Base-by-base conservation (phyloP, 2,888 invertebrate genomes). In the Drosophila conformis region DNA sequence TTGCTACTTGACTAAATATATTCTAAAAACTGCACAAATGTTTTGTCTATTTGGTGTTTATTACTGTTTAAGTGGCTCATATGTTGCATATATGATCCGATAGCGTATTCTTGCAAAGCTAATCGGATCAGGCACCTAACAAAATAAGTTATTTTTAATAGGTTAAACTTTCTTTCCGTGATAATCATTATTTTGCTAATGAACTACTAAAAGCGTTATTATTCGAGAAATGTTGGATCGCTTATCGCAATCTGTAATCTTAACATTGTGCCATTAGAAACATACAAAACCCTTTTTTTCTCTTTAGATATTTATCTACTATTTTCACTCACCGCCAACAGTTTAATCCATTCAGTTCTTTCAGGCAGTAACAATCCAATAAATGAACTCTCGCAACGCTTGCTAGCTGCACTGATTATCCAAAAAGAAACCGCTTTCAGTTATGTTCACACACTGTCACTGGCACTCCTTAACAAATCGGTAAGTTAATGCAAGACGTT, bases 1-100 rank as follows among this genome's bases (percentile, higher is more conserved):
- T 68, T 53, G 82, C 89, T 83, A 76, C 70, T 76, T 63, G 53
- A 70, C 48, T 72, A 49, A 51, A 58, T 59, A 48, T 64, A 40
- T 40, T 60, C 66, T 5, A 61, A 65, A 21, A 15, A 13, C 27
- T 15, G 25, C 18, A 57, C 42, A 64, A 57, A 68, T 29, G 46
- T 2, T 53, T 27, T 21, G 11, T 21, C 11, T 21, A 42, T 48
- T 18, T 35, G 2, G 49, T 25, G 38, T 21, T 61, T 33, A 75
- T 58, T 61, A 56, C 42, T 48, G 61, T 54, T 79, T 65, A 46
- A 46, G 21, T 13, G 25, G 4, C n/a, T 21, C 46, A 5, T 13
- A 46, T 25, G 15, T 3, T 25, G 11, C 25, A 25, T 15, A 15
- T 25, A 21, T 42, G 11, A 13, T 42, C 42, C 11, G 42, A 11